Conservation (phyloP, 2,797 vertebrate species). For the Hapalemur alaotrensis region DNA sequence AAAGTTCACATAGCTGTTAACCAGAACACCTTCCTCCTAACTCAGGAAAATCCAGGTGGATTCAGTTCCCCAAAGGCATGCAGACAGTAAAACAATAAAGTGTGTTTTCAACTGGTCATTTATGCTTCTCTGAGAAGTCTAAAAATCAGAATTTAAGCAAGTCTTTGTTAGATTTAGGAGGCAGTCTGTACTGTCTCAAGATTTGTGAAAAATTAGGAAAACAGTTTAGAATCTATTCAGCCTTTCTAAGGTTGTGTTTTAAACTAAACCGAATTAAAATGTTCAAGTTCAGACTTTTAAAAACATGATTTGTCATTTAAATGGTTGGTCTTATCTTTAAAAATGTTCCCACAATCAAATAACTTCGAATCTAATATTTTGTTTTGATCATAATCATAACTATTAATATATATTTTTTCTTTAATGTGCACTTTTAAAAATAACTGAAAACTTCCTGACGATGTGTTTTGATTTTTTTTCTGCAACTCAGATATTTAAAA, state of each 20-base stretch:
- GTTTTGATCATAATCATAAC: conserved; percentile 1
- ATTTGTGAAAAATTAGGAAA: background rate
- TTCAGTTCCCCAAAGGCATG: background rate
- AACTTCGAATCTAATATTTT: conserved; percentile 23
- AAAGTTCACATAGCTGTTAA: background rate
- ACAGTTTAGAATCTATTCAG: background rate
- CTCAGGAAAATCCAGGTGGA: background rate
- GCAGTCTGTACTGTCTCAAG: background rate
- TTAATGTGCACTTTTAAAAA: conserved; percentile 43
- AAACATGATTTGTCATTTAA: conserved; percentile 26
- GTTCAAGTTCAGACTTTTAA: conserved; percentile 21
- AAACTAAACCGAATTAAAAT: conserved; percentile 21
- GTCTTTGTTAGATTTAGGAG: background rate
- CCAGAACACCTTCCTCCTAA: background rate
- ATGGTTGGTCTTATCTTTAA: conserved; percentile 19
- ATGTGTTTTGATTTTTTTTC: conserved; percentile 20
- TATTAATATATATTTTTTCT: conserved; percentile 21
- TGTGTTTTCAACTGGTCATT: background rate
- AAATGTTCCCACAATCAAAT: background rate
- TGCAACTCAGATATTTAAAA: conserved; percentile 44
- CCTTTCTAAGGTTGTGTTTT: background rate
- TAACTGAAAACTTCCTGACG: conserved; percentile 38
- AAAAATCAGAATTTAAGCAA: background rate
- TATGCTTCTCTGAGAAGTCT: background rate
- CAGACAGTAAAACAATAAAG: background rate